Evolutionary conservation across 1,140 invertebrate species (phyloP), one percentile per base, ranked within the genome.

Genomic region (Hycleus cichorii): DNA sequence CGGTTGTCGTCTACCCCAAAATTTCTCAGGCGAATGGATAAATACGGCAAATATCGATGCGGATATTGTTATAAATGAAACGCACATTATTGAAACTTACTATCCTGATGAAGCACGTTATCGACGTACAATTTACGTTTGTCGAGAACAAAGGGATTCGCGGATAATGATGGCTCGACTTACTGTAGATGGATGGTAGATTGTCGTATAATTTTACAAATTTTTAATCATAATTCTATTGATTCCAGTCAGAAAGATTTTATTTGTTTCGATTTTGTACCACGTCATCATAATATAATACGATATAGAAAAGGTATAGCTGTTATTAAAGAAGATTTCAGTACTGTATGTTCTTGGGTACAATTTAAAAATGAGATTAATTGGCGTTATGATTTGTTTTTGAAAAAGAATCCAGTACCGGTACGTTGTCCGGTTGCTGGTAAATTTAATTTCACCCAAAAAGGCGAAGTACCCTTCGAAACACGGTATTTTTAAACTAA

Each of bases 21-120:
- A 97, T 73, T 95, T 96, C 72, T 87, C 85, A 2, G 95, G 95
- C 7, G 82, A 89, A 39, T 98, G 95, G 95, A 93, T 97, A 18
- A 97, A 97, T 64, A 97, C 95, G 1, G 94, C 93, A 0, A 95
- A 97, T 70, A 90, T 95, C 60, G 92, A 97, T 75, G 93, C 93
- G 1, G 91, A 96, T 75, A 87, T 97, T 1, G 81, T 83, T 10
- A 95, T 98, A 44, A 98, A 98, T 75, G 89, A 93, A 66, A 98
- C 96, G 0, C 94, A 97, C 69, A 95, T 98, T 39, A 87, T 95
- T 69, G 93, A 96, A 79, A 93, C 91, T 12, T 93, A 88, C 76
- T 90, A 92, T 75, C 93, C 95, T 0, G 95, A 98, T 75, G 86
- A 87, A 64, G 89, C 89, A 0, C 80, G 92, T 66, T 95, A 86